Percentiles rank a stretch among this genome's conserved stretches.
Conservation (phyloP, 2,113 vertebrate genomes). For the Amblyopsis rosae region DNA sequence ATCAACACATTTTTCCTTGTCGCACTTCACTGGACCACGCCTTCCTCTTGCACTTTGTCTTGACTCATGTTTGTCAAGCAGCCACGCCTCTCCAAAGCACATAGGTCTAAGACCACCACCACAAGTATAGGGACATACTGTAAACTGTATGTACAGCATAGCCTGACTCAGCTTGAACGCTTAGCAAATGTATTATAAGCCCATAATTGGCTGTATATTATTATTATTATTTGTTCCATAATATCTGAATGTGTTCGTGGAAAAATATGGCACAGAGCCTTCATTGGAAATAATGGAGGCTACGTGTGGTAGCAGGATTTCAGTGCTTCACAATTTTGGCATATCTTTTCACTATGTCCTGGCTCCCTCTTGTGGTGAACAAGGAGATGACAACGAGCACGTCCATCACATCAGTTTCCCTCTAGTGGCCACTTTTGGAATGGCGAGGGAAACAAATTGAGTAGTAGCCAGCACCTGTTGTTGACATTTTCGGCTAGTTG, state of each 20-base stretch:
- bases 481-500: background rate
- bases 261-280: slow-evolving; percentile 9
- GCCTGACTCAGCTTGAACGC: too few species aligned
- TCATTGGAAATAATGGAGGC: slow-evolving; percentile 47
- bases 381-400: background rate
- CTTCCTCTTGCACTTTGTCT: background rate
- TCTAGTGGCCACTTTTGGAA: background rate
- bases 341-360: slow-evolving; percentile 6
- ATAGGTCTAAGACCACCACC: background rate
- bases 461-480: background rate
- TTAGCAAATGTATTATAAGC: too few species aligned
- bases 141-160: too few species aligned
- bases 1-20: slow-evolving; percentile 23
- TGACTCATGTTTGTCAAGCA: background rate
- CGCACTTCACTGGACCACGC: slow-evolving; percentile 16
- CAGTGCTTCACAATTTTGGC: background rate
- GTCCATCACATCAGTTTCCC: background rate
- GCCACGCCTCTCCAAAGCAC: background rate
- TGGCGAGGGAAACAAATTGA: background rate
- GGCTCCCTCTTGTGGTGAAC: slow-evolving; percentile 37
- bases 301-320: slow-evolving; percentile 34
- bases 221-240: too few species aligned
- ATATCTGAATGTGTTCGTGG: background rate
- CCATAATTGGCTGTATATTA: too few species aligned
- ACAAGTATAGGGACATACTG: too few species aligned